Evolutionary conservation across 2,888 invertebrate species (phyloP).

Genomic region (Eubasilissa splendida): DNA sequence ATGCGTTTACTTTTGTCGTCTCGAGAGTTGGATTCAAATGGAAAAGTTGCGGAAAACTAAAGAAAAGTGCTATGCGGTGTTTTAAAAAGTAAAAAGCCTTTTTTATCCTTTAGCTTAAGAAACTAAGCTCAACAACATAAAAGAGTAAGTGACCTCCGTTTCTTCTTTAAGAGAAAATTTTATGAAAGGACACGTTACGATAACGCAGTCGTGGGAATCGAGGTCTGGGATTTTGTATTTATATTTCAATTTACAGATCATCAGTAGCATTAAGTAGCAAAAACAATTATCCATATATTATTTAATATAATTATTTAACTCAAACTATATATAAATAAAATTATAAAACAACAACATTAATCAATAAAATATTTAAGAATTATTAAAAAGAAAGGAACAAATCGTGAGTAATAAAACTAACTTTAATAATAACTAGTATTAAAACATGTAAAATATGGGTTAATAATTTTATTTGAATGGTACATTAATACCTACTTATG

Average conservation of each 20-base stretch:
- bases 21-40: slow-evolving; percentile 43
- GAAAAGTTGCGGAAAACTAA: slow-evolving; percentile 52
- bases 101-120: slow-evolving; percentile 42
- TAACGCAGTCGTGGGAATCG: slow-evolving; percentile 3
- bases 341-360: too few relatives aligned
- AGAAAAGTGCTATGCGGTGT: slow-evolving; percentile 48
- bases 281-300: too few relatives aligned
- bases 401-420: too few relatives aligned
- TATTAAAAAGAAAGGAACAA: too few relatives aligned
- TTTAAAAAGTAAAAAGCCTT: slow-evolving; percentile 17
- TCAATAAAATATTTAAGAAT: too few relatives aligned
- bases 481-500: too few relatives aligned
- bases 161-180: slow-evolving; percentile 27
- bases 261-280: too few relatives aligned
- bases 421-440: too few relatives aligned
- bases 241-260: background rate
- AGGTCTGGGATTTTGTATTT: background rate
- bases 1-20: slow-evolving; percentile 6
- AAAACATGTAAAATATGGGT: too few relatives aligned
- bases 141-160: slow-evolving; percentile 30
- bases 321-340: too few relatives aligned
- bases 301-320: too few relatives aligned
- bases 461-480: background rate
- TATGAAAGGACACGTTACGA: slow-evolving; percentile 31
- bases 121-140: slow-evolving; percentile 38